Percentiles rank a stretch among this genome's conserved stretches.
phyloP scores from a whole-genome alignment of 53 echinoderm and acorn worm species.

The Hippasteria phrygiana region DNA sequence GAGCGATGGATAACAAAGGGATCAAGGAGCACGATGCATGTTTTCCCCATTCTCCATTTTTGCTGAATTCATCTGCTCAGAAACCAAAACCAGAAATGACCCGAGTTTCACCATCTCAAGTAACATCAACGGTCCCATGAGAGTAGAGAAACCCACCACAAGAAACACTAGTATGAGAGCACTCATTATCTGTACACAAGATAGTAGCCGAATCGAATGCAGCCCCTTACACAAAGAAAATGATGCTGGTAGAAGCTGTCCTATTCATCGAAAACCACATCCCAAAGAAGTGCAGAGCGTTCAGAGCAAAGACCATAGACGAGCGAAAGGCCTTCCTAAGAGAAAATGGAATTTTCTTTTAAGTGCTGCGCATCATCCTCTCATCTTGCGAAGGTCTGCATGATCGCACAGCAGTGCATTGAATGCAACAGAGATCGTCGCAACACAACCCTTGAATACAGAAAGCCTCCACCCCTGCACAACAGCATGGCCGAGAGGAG shows the following conservation, averaged over 20 bases:
- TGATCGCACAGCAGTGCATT: background rate
- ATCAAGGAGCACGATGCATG: conserved; percentile 28
- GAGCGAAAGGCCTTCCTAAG: conserved; percentile 25
- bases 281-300: conserved; percentile 13
- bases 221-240: background rate
- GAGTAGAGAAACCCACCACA: background rate
- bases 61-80: conserved; percentile 24
- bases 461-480: background rate
- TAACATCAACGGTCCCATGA: background rate
- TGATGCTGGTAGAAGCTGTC: background rate
- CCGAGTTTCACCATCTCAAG: conserved; percentile 28
- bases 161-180: background rate
- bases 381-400: conserved; percentile 43
- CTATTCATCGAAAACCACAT: conserved; percentile 14
- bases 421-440: conserved; percentile 34
- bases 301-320: background rate
- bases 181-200: conserved; percentile 14
- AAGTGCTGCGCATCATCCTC: no score
- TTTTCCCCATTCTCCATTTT: conserved; percentile 64
- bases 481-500: conserved; percentile 25
- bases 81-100: conserved; percentile 29
- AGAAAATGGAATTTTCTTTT: conserved; percentile 39
- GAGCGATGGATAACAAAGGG: conserved; percentile 66
- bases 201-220: conserved; percentile 6
- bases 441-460: background rate